phyloP scores from a whole-genome alignment of 2,797 vertebrate genomes.

The Epinephelus coioides region DNA sequence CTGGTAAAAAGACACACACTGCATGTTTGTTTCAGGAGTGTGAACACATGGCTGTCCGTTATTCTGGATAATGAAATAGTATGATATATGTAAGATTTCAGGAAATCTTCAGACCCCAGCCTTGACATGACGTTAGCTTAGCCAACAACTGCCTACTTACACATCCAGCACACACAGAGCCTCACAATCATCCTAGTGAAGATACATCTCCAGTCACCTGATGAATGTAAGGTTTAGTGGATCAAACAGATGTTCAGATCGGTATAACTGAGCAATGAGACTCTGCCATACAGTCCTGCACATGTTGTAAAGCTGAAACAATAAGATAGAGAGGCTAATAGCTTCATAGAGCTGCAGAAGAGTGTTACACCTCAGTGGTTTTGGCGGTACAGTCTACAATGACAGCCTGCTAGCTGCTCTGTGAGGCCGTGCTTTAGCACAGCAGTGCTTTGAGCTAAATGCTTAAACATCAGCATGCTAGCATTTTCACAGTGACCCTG shows the following conservation, averaged over 20 bases:
- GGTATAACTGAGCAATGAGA: too few species aligned
- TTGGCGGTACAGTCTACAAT: too few species aligned
- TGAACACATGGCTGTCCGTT: background rate
- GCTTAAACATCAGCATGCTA: too few species aligned
- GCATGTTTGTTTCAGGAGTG: background rate
- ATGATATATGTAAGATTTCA: background rate
- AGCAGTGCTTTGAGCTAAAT: too few species aligned
- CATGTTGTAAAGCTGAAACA: background rate
- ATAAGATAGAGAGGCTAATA: background rate
- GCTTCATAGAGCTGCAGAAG: background rate
- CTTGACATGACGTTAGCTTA: accelerated
- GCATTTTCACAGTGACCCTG: too few species aligned
- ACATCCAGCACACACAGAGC: background rate
- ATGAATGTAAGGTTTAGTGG: background rate
- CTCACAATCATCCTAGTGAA: background rate
- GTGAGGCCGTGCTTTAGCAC: too few species aligned
- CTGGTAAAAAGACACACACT: constrained; percentile 6
- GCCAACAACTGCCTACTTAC: too few species aligned
- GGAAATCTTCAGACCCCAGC: background rate
- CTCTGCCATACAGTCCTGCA: background rate
- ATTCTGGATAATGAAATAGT: background rate
- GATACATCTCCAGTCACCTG: background rate
- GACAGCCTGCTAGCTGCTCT: too few species aligned
- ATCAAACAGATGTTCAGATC: background rate
- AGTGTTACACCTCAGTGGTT: too few species aligned